Evolutionary conservation across 2,113 vertebrate genomes (phyloP).

Genomic region (Brevimyrus niger): DNA sequence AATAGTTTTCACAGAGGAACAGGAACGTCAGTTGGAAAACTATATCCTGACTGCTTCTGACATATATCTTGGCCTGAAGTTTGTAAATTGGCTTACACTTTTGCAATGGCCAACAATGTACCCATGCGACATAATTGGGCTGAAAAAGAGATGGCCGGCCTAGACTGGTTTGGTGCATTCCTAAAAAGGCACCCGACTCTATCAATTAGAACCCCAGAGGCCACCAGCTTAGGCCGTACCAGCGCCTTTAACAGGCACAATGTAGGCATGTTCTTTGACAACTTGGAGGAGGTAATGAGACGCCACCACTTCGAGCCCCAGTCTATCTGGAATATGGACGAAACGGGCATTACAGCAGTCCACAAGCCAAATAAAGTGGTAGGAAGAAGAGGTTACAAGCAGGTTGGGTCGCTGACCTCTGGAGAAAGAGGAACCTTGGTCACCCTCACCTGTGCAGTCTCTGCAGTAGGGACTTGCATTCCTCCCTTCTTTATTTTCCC

Average conservation of each 20-base stretch:
- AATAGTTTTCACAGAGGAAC: not conserved
- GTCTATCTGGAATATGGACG: not conserved
- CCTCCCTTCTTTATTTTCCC: conserved; percentile 17
- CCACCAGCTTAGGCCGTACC: not conserved
- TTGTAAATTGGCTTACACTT: not conserved
- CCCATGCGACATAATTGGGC: not conserved
- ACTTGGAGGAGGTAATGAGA: too few relatives aligned
- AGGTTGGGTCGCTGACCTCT: not conserved
- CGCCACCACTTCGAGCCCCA: not conserved
- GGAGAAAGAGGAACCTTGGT: conserved; percentile 1
- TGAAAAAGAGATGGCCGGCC: not conserved
- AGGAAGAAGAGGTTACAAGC: not conserved
- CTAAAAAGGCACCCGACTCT: not conserved
- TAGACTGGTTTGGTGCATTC: not conserved
- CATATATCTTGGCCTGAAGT: not conserved
- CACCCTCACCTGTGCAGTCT: conserved; percentile 23
- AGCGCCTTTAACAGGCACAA: conserved; percentile 1
- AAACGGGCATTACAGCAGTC: not conserved
- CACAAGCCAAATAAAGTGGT: not conserved
- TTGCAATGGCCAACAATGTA: not conserved
- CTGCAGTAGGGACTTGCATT: conserved; percentile 17
- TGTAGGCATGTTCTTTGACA: not conserved
- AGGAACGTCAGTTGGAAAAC: not conserved
- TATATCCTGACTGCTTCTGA: not conserved
- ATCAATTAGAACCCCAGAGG: not conserved